phyloP scores from a whole-genome alignment of 1,140 invertebrate genomes.

The Halyomorpha halys region DNA sequence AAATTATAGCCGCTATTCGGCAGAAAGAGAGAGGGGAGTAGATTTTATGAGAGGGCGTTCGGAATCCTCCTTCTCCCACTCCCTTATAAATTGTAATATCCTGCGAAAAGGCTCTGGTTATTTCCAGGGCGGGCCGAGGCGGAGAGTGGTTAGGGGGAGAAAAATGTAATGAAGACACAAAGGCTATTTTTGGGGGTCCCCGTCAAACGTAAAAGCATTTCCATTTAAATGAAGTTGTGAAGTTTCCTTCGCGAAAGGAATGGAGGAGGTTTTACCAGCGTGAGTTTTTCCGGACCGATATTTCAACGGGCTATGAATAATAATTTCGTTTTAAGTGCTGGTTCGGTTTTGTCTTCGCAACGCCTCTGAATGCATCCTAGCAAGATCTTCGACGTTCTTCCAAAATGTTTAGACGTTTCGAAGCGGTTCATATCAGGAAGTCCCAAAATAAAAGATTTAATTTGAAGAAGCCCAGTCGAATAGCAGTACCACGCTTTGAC shows the following conservation, averaged over 20 bases:
- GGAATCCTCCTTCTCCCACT: neutral
- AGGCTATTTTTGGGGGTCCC: slow-evolving; percentile 12
- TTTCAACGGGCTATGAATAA: neutral
- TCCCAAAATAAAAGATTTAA: too few relatives aligned
- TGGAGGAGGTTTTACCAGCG: neutral
- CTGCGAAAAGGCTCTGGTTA: slow-evolving; percentile 14
- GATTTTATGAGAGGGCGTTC: slow-evolving; percentile 3
- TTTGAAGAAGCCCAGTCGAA: too few relatives aligned
- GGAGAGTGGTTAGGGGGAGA: neutral
- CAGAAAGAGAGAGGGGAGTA: neutral
- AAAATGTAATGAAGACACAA: slow-evolving; percentile 18
- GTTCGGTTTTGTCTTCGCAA: too few relatives aligned
- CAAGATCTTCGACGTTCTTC: too few relatives aligned
- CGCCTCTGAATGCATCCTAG: too few relatives aligned
- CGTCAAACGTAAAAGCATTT: slow-evolving; percentile 17
- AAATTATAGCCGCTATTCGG: neutral
- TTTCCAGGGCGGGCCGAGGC: neutral
- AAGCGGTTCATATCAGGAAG: too few relatives aligned
- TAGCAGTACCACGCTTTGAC: too few relatives aligned
- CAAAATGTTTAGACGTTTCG: too few relatives aligned
- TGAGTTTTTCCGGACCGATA: neutral
- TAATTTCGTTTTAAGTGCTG: neutral
- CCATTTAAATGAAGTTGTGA: slow-evolving; percentile 15
- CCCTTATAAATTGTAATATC: slow-evolving; percentile 19
- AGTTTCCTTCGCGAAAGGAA: slow-evolving; percentile 3